Evolutionary conservation across 1,140 invertebrate species (phyloP).

Genomic region (Wasmannia auropunctata): DNA sequence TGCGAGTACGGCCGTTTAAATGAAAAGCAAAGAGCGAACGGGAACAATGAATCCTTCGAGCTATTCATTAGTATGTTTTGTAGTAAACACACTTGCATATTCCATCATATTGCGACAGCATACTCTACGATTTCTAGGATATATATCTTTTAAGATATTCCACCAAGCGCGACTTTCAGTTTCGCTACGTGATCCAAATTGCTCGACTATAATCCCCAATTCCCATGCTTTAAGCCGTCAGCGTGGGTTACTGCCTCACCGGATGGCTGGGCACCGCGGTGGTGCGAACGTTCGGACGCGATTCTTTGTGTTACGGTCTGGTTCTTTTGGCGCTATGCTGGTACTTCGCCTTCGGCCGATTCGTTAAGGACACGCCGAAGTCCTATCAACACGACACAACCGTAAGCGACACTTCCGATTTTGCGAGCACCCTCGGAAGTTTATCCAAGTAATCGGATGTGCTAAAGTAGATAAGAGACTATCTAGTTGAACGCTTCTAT

Average conservation of each 20-base stretch:
- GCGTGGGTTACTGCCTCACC: slow-evolving; percentile 86
- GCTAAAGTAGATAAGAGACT: not conserved
- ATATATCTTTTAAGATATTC: not conserved
- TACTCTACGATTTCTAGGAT: not conserved
- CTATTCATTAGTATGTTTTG: not conserved
- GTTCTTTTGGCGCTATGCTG: slow-evolving; percentile 87
- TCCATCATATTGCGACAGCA: not conserved
- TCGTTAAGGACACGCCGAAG: slow-evolving; percentile 88
- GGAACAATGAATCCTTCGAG: not conserved
- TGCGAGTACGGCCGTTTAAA: not conserved
- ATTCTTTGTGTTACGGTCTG: slow-evolving; percentile 87
- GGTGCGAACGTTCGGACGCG: slow-evolving; percentile 85
- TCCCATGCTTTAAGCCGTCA: slow-evolving; percentile 83
- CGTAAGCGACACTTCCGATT: slow-evolving; percentile 71
- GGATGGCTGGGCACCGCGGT: slow-evolving; percentile 86
- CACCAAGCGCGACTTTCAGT: too few relatives aligned
- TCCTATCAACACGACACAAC: slow-evolving; percentile 84
- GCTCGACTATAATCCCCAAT: slow-evolving; percentile 20
- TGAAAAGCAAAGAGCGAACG: not conserved
- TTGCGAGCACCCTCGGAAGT: not conserved
- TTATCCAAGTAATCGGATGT: not conserved
- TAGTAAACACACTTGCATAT: not conserved
- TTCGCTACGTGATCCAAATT: not conserved
- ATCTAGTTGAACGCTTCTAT: not conserved
- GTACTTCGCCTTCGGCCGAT: slow-evolving; percentile 89